Conservation (phyloP, 2,797 vertebrate genomes). For the Malurus splendens region DNA sequence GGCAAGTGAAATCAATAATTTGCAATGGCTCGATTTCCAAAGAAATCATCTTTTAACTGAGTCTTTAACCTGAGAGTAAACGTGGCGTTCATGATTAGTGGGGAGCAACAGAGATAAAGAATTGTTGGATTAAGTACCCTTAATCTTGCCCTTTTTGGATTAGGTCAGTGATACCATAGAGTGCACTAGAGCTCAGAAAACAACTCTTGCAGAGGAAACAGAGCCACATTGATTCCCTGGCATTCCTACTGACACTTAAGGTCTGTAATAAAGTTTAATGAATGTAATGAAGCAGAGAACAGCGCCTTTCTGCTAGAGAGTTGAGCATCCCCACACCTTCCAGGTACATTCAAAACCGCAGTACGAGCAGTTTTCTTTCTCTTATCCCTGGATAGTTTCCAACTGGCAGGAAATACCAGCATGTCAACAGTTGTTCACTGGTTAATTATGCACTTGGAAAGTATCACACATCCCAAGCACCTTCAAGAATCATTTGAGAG, state of each 20-base stretch:
- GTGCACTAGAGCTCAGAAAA: background rate
- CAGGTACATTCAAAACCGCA: background rate
- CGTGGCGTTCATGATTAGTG: background rate
- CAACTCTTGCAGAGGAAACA: background rate
- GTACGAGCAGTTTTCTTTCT: background rate
- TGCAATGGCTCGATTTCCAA: background rate
- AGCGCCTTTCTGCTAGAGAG: background rate
- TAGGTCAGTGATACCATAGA: background rate
- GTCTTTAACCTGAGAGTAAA: background rate
- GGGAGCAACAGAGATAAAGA: background rate
- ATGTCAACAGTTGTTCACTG: background rate
- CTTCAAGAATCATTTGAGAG: background rate
- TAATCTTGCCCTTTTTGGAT: background rate
- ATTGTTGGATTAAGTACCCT: background rate
- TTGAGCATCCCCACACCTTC: background rate
- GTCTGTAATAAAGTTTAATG: slow-evolving; percentile 32
- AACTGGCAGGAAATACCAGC: background rate
- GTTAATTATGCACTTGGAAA: background rate
- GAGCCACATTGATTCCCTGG: background rate
- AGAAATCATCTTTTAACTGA: background rate
- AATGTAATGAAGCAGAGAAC: slow-evolving; percentile 34
- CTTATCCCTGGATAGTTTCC: background rate
- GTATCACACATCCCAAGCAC: background rate
- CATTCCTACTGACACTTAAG: background rate
- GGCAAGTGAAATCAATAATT: background rate